A percentile compares a stretch with the other conserved stretches of the same genome.
phyloP scores from a whole-genome alignment of 1,140 invertebrate species.

The Pantala flavescens region DNA sequence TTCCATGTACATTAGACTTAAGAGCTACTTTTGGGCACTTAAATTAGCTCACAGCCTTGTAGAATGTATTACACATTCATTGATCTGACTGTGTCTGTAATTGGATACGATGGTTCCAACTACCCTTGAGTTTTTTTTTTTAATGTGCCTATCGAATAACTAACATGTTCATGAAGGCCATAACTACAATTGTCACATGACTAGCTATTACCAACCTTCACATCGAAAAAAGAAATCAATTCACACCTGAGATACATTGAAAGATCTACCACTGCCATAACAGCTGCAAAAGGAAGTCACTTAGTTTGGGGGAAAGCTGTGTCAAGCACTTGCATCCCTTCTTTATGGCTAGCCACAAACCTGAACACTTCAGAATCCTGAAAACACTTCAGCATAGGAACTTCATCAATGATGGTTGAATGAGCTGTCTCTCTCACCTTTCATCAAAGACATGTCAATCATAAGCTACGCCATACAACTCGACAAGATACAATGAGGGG shows the following conservation, averaged over 20 bases:
- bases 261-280: neutral
- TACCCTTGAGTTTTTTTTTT: neutral
- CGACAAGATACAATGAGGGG: neutral
- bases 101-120: neutral
- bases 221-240: neutral
- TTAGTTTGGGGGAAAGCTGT: neutral
- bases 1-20: neutral
- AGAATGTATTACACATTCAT: neutral
- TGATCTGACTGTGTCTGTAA: neutral
- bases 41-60: slow-evolving; percentile 9
- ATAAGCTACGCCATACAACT: neutral
- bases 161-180: neutral
- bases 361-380: neutral
- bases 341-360: neutral
- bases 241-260: slow-evolving; percentile 9
- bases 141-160: neutral
- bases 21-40: neutral
- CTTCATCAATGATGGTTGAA: slow-evolving; percentile 6
- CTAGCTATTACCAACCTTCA: slow-evolving; percentile 4
- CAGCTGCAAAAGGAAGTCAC: slow-evolving; percentile 7
- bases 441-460: neutral
- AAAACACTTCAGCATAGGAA: neutral
- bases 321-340: neutral
- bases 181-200: neutral
- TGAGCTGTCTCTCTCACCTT: slow-evolving; percentile 3